These are phyloP conservation scores for Macrosoma leucophasiata DNA, from an alignment of 2,888 invertebrate species.

Conservation along the genomic window DNA sequence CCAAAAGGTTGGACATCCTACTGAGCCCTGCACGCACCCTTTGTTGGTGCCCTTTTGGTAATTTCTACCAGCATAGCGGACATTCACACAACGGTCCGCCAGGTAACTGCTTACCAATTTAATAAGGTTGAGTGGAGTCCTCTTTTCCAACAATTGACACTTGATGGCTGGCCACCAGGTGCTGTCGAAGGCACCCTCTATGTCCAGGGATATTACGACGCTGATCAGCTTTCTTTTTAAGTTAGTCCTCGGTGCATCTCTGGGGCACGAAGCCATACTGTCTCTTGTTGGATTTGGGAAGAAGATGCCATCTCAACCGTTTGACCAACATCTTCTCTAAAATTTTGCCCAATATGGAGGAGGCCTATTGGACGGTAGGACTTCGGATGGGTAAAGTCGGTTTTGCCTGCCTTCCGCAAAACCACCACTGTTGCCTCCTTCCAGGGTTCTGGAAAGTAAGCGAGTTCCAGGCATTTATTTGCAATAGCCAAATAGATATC, in stretches of 20 bases:
- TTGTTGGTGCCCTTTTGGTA: too few species aligned
- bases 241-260: constrained; percentile 20
- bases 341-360: too few species aligned
- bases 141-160: too few species aligned
- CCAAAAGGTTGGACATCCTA: too few species aligned
- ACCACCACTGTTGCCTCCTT: constrained; percentile 14
- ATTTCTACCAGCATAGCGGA: too few species aligned
- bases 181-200: too few species aligned
- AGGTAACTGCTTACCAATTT: too few species aligned
- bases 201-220: not conserved
- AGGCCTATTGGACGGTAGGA: constrained; percentile 9
- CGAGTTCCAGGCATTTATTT: constrained; percentile 9
- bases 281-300: constrained; percentile 8
- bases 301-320: constrained; percentile 11
- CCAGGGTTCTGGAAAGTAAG: constrained; percentile 20
- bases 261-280: constrained; percentile 24
- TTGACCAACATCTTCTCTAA: constrained; percentile 12
- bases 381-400: not conserved
- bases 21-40: too few species aligned
- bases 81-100: too few species aligned
- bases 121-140: too few species aligned
- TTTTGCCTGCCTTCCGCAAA: constrained; percentile 15
- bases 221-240: constrained; percentile 15
- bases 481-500: constrained; percentile 1
- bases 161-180: too few species aligned